Percentiles rank a stretch among this genome's conserved stretches.
These are phyloP conservation scores for Sceloporus tristichus DNA, from an alignment of 2,113 vertebrate genomes.

Conservation along the genomic window DNA sequence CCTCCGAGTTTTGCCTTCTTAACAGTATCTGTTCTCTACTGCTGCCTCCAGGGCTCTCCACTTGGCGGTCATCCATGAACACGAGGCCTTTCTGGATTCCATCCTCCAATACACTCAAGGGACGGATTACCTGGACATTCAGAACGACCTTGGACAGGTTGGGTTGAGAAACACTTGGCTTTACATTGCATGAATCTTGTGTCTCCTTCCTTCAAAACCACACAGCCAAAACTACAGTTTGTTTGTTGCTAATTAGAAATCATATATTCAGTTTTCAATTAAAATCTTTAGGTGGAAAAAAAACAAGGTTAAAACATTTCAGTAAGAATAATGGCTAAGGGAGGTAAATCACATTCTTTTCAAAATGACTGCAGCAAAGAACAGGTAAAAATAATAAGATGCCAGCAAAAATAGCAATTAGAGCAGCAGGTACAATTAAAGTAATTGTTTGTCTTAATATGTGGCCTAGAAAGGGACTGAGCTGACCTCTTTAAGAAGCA, in stretches of 20 bases:
- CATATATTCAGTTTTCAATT: too few relatives aligned
- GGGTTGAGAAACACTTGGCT: background rate
- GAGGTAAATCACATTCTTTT: background rate
- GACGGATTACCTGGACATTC: conserved; percentile 80
- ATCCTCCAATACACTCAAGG: conserved; percentile 73
- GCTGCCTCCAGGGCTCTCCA: conserved; percentile 74
- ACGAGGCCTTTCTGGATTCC: conserved; percentile 79
- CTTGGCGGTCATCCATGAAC: conserved; percentile 83
- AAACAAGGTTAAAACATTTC: too few relatives aligned
- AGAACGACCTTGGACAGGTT: conserved; percentile 86
- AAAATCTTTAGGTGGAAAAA: too few relatives aligned
- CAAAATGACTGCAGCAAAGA: background rate
- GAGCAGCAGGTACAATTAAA: background rate
- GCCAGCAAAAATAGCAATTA: background rate
- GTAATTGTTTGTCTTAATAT: background rate
- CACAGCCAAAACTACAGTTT: accelerated
- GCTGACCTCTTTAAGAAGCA: background rate
- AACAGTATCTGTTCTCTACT: background rate
- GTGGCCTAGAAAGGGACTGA: background rate
- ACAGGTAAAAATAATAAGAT: background rate
- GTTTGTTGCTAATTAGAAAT: background rate
- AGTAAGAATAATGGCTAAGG: background rate
- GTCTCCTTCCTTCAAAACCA: background rate
- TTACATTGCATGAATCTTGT: too few relatives aligned
- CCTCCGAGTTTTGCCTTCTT: background rate